Percentiles rank a stretch among this genome's conserved stretches.
These are phyloP conservation scores for Microhierax caerulescens DNA, from an alignment of 2,797 vertebrate species.

Conservation along the genomic window DNA sequence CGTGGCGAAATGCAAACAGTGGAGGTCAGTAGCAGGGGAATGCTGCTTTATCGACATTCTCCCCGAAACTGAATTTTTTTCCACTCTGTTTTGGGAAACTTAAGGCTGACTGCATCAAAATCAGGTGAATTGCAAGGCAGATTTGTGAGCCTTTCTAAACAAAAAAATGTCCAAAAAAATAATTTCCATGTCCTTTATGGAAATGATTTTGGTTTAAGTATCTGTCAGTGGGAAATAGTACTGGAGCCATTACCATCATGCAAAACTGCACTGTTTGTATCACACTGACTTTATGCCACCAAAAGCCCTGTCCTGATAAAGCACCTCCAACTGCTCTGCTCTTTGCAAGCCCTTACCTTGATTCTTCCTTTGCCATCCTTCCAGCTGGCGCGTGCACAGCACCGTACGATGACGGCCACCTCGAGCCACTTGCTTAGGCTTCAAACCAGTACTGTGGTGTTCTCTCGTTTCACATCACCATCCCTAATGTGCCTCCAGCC, in stretches of 20 bases:
- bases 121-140: neutral
- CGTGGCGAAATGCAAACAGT: neutral
- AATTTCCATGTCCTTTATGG: neutral
- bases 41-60: neutral
- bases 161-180: neutral
- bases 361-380: neutral
- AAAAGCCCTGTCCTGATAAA: neutral
- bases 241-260: neutral
- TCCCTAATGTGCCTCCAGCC: neutral
- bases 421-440: neutral
- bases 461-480: neutral
- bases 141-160: neutral
- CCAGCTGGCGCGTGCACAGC: neutral
- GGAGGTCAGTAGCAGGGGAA: neutral
- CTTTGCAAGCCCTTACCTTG: neutral
- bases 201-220: neutral
- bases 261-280: neutral
- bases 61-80: neutral
- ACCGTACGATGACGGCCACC: neutral
- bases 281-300: neutral
- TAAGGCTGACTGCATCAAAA: neutral
- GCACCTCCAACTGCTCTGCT: neutral
- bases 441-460: neutral
- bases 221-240: neutral
- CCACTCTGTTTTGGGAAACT: neutral